These are phyloP conservation scores for Hipposideros armiger DNA, from an alignment of 2,113 vertebrate genomes.

Conservation along the genomic window DNA sequence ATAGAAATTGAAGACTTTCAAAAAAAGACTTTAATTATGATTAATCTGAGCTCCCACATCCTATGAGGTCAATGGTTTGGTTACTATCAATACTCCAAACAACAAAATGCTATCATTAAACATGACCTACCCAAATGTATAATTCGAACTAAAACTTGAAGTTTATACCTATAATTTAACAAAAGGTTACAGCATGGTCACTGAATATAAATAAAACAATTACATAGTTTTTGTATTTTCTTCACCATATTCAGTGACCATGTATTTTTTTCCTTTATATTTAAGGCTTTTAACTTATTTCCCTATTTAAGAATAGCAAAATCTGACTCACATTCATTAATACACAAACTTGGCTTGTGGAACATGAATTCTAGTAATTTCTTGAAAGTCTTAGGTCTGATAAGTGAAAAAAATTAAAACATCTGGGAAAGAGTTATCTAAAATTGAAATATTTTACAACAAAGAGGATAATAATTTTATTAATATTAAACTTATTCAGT, in stretches of 20 bases:
- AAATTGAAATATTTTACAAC: slow-evolving; percentile 51
- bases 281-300: slow-evolving; percentile 48
- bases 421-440: not conserved
- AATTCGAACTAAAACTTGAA: slow-evolving; percentile 58
- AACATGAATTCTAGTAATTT: slow-evolving; percentile 55
- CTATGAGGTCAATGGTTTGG: not conserved
- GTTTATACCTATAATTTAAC: slow-evolving; percentile 49
- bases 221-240: slow-evolving; percentile 36
- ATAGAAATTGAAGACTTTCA: slow-evolving; percentile 48
- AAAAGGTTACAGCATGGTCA: slow-evolving; percentile 55
- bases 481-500: not conserved
- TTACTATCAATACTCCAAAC: slow-evolving; percentile 3
- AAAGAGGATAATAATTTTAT: slow-evolving; percentile 31
- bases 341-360: slow-evolving; percentile 5
- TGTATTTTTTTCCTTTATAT: not conserved
- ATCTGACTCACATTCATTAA: slow-evolving; percentile 41
- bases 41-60: slow-evolving; percentile 33
- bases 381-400: slow-evolving; percentile 31
- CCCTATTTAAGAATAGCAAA: slow-evolving; percentile 35
- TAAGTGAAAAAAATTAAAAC: slow-evolving; percentile 31
- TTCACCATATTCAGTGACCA: slow-evolving; percentile 10
- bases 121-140: not conserved
- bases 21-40: not conserved
- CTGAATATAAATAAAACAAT: slow-evolving; percentile 43
- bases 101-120: slow-evolving; percentile 46